phyloP scores from a whole-genome alignment of 2,797 vertebrate species.

The Carcharodon carcharias region DNA sequence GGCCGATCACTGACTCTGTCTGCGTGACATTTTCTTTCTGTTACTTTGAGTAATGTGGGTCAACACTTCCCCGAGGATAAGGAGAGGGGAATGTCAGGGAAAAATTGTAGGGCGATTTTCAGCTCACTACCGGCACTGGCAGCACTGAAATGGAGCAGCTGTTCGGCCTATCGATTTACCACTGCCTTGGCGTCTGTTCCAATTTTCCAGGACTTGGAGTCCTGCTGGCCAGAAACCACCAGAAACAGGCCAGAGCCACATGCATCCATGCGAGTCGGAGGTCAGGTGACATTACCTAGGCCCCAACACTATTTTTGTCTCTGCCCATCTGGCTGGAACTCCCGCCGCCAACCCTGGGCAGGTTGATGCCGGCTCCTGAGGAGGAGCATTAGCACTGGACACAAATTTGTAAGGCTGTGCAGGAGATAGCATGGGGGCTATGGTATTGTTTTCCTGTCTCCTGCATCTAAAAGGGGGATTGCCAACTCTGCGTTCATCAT shows the following conservation, averaged over 20 bases:
- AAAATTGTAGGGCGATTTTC: neutral
- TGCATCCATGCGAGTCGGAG: too few species aligned
- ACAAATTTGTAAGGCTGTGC: neutral
- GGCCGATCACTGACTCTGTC: neutral
- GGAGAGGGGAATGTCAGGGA: neutral
- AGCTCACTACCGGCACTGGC: neutral
- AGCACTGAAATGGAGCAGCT: neutral
- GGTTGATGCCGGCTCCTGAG: neutral
- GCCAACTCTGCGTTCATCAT: neutral
- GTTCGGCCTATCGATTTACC: neutral
- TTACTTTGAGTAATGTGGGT: neutral
- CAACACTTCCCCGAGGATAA: neutral
- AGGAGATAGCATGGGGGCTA: neutral
- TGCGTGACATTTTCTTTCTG: too few species aligned
- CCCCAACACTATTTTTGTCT: neutral
- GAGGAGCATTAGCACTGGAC: neutral
- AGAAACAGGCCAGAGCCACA: neutral
- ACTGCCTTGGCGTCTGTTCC: neutral
- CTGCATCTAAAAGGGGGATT: neutral
- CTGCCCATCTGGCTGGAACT: neutral
- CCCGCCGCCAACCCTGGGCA: neutral
- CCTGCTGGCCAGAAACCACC: neutral
- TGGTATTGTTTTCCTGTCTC: too few species aligned
- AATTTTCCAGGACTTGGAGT: neutral
- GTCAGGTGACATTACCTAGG: neutral